These are phyloP conservation scores for Alfaro cultratus DNA, from an alignment of 2,797 vertebrate species.

Conservation along the genomic window DNA sequence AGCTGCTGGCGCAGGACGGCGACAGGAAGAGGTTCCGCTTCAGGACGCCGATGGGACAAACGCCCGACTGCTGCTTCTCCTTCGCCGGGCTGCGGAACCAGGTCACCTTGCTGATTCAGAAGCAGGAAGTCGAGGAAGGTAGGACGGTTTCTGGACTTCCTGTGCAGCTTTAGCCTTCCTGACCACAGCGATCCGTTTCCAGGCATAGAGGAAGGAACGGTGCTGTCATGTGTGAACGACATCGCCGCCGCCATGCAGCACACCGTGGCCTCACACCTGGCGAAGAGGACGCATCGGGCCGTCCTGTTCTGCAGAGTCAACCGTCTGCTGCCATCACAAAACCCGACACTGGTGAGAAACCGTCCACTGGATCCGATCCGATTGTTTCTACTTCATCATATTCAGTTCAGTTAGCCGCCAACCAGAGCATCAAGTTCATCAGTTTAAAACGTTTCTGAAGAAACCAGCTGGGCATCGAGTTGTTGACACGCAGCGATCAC, in stretches of 20 bases:
- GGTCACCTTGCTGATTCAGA: slow-evolving; percentile 75
- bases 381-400: too few species aligned
- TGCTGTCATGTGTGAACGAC: slow-evolving; percentile 87
- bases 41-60: slow-evolving; percentile 83
- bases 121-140: slow-evolving; percentile 93
- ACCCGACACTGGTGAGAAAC: slow-evolving; percentile 85
- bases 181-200: slow-evolving; percentile 12
- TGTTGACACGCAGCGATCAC: background rate
- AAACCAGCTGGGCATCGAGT: background rate
- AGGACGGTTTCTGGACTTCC: background rate
- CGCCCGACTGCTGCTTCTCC: slow-evolving; percentile 90
- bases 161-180: too few species aligned
- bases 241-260: slow-evolving; percentile 90
- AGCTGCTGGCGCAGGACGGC: slow-evolving; percentile 87
- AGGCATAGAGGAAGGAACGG: slow-evolving; percentile 85
- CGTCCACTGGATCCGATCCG: background rate
- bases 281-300: slow-evolving; percentile 88
- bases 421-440: too few species aligned
- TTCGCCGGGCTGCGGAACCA: slow-evolving; percentile 88
- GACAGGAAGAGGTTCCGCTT: slow-evolving; percentile 76
- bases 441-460: background rate
- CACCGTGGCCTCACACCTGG: slow-evolving; percentile 84
- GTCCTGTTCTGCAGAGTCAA: slow-evolving; percentile 88
- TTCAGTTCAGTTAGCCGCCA: too few species aligned
- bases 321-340: slow-evolving; percentile 74